These are phyloP conservation scores for Virgularia gustaviana DNA, from an alignment of 92 coral and sea anemone genomes.

Conservation along the genomic window DNA sequence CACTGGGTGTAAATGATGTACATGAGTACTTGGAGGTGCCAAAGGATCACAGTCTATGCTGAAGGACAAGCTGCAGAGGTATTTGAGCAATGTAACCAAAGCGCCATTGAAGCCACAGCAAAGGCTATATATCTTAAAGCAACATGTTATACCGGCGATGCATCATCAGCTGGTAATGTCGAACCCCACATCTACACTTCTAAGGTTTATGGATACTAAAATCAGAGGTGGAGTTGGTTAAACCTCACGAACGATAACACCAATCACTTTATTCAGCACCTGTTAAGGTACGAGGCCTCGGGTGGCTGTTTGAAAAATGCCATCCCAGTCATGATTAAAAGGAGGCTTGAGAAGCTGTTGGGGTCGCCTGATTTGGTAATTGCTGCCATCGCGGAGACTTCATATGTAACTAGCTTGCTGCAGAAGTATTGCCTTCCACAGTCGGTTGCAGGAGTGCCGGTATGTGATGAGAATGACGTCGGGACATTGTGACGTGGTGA, in stretches of 20 bases:
- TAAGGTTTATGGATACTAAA: constrained; percentile 1
- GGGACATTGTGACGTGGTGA: too few species aligned
- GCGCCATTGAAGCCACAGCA: constrained; percentile 54
- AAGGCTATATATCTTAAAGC: background rate
- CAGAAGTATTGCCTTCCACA: too few species aligned
- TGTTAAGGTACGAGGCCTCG: too few species aligned
- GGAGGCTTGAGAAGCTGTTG: too few species aligned
- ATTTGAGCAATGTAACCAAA: background rate
- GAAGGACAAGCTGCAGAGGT: background rate
- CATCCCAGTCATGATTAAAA: too few species aligned
- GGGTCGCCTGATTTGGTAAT: too few species aligned
- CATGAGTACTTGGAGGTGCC: constrained; percentile 11
- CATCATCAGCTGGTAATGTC: constrained; percentile 26
- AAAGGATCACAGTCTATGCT: background rate
- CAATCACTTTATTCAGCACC: too few species aligned
- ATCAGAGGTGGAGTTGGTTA: constrained; percentile 15
- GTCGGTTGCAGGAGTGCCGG: too few species aligned
- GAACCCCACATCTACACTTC: background rate
- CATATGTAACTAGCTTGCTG: too few species aligned
- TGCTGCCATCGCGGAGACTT: too few species aligned
- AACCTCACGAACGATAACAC: constrained; percentile 28
- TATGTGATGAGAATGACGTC: too few species aligned
- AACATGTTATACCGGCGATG: constrained; percentile 5
- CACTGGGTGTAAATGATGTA: background rate
- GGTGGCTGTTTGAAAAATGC: too few species aligned